Evolutionary conservation across 2,888 invertebrate species (phyloP), one percentile per base, ranked within the genome.

Genomic region (Ditula angustiorana): DNA sequence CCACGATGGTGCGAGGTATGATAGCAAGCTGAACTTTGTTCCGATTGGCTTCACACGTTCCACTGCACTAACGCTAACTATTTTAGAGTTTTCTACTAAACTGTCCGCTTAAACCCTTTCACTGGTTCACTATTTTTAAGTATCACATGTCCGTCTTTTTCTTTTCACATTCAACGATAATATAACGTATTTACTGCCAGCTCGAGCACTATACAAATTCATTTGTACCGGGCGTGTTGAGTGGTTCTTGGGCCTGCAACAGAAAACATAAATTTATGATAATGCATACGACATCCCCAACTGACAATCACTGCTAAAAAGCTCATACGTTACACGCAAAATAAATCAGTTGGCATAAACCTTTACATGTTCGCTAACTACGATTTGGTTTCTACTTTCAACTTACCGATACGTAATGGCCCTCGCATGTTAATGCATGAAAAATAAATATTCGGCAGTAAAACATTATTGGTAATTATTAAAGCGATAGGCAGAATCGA

Each of bases 161-260:
- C 92, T 88, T 89, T 92, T 92, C 82, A 86, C 91, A 87, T 90
- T 87, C 79, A 92, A 83, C 76, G 90, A 89, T 79, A 92, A 82
- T 82, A 85, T 86, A 82, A 84, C 80, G 82, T 90, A 92, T 88
- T 92, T 88, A 83, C 92, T 92, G 76, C 92, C 91, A 66, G 86
- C 85, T 79, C 79, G 81, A 68, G 82, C 86, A 90, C 87, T 94
- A 96, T 93, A 96, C 96, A 93, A 95, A 96, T 82, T 96, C 96
- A 89, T 96, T 96, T 85, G 95, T 95, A 86, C 96, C 96, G 81
- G 95, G 95, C 87, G 95, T 95, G 78, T 95, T 97, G 85, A 97
- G 94, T 73, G 97, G 97, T 93, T 96, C 96, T 93, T 96, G 95
- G 81, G 96, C 96, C 97, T 97, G 94, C 11, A 94, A 95, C 83